Evolutionary conservation across 2,113 vertebrate species (phyloP).

Genomic region (Macrotus californicus): DNA sequence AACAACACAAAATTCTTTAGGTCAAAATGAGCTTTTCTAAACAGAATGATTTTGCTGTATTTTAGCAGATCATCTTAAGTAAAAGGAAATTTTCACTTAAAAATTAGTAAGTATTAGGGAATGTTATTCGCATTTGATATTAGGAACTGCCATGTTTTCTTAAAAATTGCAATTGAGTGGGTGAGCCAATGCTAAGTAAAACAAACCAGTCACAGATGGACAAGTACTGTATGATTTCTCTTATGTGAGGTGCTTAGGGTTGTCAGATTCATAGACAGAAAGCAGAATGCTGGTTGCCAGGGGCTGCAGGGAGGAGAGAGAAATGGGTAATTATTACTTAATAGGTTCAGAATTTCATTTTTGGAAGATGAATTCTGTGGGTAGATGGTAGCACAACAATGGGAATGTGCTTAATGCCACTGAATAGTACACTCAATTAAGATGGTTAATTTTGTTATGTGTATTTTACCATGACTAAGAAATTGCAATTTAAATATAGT

Average conservation of each 20-base stretch:
- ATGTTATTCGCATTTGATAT: background rate
- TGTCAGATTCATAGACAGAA: background rate
- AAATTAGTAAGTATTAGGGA: background rate
- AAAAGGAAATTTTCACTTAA: conserved; percentile 21
- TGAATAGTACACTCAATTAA: conserved; percentile 1
- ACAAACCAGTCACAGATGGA: conserved; percentile 22
- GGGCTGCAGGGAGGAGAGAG: background rate
- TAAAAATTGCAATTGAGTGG: conserved; percentile 14
- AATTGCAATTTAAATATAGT: background rate
- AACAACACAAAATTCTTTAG: background rate
- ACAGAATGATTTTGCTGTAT: conserved; percentile 43
- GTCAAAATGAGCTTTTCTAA: conserved; percentile 45
- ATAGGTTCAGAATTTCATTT: background rate
- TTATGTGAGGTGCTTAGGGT: background rate
- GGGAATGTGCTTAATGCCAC: background rate
- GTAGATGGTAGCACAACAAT: background rate
- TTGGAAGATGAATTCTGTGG: background rate
- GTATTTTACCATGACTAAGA: background rate
- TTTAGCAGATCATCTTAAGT: conserved; percentile 2
- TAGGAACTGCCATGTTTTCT: background rate
- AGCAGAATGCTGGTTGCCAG: conserved; percentile 1
- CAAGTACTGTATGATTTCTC: conserved; percentile 17
- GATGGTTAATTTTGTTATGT: background rate
- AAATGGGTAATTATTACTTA: background rate
- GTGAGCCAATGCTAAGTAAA: conserved; percentile 9